Evolutionary conservation across 30 jellyfish, hydroid and myxozoan species (phyloP).

Genomic region (Mastigias papua): DNA sequence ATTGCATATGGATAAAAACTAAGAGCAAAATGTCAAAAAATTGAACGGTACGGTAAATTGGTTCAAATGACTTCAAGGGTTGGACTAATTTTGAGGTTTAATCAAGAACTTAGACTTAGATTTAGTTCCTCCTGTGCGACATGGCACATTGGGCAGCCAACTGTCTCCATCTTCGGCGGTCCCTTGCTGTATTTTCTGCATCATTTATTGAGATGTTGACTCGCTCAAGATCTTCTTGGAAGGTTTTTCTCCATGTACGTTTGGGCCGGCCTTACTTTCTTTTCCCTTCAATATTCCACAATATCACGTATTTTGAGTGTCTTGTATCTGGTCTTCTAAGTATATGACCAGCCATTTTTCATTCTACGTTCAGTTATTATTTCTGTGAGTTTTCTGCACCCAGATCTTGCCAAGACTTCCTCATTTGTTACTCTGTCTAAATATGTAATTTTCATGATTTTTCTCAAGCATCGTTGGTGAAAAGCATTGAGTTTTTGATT

Average conservation of each 20-base stretch:
- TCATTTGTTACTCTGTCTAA: constrained; percentile 13
- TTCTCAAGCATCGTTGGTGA: constrained; percentile 19
- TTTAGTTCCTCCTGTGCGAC: constrained; percentile 24
- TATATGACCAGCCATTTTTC: constrained; percentile 6
- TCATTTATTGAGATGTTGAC: background rate
- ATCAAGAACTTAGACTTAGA: constrained; percentile 26
- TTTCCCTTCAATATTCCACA: background rate
- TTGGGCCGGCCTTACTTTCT: constrained; percentile 4
- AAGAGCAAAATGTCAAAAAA: too few relatives aligned
- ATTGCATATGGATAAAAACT: too few relatives aligned
- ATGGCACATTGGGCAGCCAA: constrained; percentile 18
- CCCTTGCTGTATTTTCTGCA: background rate
- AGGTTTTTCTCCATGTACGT: constrained; percentile 7
- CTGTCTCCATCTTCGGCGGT: background rate
- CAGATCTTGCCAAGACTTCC: background rate
- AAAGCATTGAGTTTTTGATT: constrained; percentile 11
- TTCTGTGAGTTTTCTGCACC: background rate
- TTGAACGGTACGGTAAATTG: too few relatives aligned
- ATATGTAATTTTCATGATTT: background rate
- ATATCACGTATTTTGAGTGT: background rate
- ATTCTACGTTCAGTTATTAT: background rate
- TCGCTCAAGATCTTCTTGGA: background rate
- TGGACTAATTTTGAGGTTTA: too few relatives aligned
- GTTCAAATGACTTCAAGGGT: too few relatives aligned
- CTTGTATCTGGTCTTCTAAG: constrained; percentile 10